phyloP scores from a whole-genome alignment of 2,113 vertebrate genomes.

The Pterocles burchelli region DNA sequence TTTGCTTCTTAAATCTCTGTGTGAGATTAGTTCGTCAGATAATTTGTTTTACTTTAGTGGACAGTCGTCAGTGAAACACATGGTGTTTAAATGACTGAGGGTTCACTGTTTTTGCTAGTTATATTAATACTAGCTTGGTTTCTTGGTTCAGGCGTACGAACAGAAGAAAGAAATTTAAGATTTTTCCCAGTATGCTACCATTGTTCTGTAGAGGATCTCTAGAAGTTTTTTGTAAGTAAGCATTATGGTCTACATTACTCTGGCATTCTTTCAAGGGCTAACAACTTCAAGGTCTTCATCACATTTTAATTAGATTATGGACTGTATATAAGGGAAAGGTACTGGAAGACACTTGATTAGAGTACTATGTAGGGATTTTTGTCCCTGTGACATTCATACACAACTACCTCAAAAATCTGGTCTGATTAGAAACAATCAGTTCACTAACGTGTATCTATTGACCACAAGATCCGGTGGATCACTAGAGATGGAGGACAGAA shows the following conservation, averaged over 20 bases:
- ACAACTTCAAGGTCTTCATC: not conserved
- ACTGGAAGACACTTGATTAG: not conserved
- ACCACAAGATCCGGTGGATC: not conserved
- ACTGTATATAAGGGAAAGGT: not conserved
- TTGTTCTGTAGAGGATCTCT: not conserved
- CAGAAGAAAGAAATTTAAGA: not conserved
- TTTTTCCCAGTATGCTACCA: fast-evolving
- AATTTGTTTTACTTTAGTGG: not conserved
- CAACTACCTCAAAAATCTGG: not conserved
- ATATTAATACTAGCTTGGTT: not conserved
- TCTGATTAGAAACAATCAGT: not conserved
- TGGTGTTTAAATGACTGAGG: not conserved
- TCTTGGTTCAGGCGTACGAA: not conserved
- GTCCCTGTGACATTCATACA: not conserved
- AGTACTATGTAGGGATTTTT: not conserved
- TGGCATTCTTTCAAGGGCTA: not conserved
- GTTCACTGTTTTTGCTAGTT: not conserved
- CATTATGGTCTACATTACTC: not conserved
- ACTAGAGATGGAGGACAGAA: not conserved
- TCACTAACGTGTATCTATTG: not conserved
- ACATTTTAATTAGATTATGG: not conserved
- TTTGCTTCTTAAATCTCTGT: not conserved
- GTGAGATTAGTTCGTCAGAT: not conserved
- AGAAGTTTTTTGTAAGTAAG: not conserved
- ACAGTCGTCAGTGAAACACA: not conserved